Evolutionary conservation across 2,888 invertebrate species (phyloP), one percentile per base, ranked within the genome.

Genomic region (Malacosoma neustria): DNA sequence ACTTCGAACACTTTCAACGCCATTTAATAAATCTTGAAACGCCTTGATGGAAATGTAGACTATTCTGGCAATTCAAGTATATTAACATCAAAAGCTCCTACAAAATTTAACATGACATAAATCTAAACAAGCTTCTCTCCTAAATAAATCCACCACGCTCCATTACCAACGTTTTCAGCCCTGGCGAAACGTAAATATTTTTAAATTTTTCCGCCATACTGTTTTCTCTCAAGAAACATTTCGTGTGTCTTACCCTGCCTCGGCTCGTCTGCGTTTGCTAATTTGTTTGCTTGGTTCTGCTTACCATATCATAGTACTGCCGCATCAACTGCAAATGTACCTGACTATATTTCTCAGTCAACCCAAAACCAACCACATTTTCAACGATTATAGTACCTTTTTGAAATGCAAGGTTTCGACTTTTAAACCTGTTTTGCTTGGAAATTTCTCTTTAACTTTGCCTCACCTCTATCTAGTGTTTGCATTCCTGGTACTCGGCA

Each of bases 231-330:
- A 42, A 49, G 56, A 55, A 63, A 65, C 57, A 59, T 59, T 61
- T 57, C 55, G 46, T 54, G 51, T 56, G n/a, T n/a, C n/a, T n/a
- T n/a, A n/a, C n/a, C n/a, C n/a, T n/a, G n/a, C n/a, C n/a, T n/a
- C n/a, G 58, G 54, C 54, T 61, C 49, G 52, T 48, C 55, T 62
- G 61, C 59, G 65, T 61, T 64, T 60, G 58, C 65, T 73, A 81
- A 80, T 79, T 79, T 76, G 77, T 81, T 80, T 77, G 66, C 72
- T 70, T 67, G 69, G 68, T 72, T 73, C 76, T 76, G 75, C 73
- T 75, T 75, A 75, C 72, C 80, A 76, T 76, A 82, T 79, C 72
- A 70, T 66, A 61, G 67, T 66, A 72, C 66, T 67, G 70, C 67
- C 72, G 61, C 74, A 77, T 79, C 69, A 54, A 66, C 69, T 64